Evolutionary conservation across 1,140 invertebrate species (phyloP).

Genomic region (Drosophila funebris): DNA sequence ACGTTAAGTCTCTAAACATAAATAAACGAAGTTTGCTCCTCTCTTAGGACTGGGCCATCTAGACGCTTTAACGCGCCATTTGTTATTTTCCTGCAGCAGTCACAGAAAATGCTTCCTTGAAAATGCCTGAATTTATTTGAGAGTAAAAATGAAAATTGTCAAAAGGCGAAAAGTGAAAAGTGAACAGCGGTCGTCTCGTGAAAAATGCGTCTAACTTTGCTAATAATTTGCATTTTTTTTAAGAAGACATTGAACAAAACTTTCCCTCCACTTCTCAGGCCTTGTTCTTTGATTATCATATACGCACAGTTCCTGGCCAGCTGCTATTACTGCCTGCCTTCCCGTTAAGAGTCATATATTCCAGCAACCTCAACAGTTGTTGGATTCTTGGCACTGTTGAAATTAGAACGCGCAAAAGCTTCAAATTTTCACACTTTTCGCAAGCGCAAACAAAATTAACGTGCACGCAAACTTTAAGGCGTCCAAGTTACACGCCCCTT

Average conservation of each 20-base stretch:
- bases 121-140: slow-evolving; percentile 56
- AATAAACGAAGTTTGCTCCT: slow-evolving; percentile 26
- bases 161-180: slow-evolving; percentile 46
- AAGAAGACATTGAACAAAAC: slow-evolving; percentile 54
- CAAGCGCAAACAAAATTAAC: slow-evolving; percentile 74
- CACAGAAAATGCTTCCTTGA: slow-evolving; percentile 2
- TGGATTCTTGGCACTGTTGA: slow-evolving; percentile 35
- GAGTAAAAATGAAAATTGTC: slow-evolving; percentile 56
- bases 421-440: slow-evolving; percentile 75
- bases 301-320: slow-evolving; percentile 44
- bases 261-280: slow-evolving; percentile 24
- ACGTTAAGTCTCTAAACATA: slow-evolving; percentile 38
- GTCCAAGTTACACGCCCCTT: slow-evolving; percentile 50
- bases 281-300: slow-evolving; percentile 3
- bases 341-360: background rate
- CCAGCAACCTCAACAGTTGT: slow-evolving; percentile 3
- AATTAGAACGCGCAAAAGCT: slow-evolving; percentile 66
- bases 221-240: slow-evolving; percentile 80
- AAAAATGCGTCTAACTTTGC: slow-evolving; percentile 75
- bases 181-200: slow-evolving; percentile 43
- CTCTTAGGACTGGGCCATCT: background rate
- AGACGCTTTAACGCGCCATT: slow-evolving; percentile 7
- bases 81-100: slow-evolving; percentile 10
- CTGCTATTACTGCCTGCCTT: slow-evolving; percentile 23
- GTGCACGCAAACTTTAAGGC: slow-evolving; percentile 66